Evolutionary conservation across 2,797 vertebrate species (phyloP).

Genomic region (Gallinago nigripennis): DNA sequence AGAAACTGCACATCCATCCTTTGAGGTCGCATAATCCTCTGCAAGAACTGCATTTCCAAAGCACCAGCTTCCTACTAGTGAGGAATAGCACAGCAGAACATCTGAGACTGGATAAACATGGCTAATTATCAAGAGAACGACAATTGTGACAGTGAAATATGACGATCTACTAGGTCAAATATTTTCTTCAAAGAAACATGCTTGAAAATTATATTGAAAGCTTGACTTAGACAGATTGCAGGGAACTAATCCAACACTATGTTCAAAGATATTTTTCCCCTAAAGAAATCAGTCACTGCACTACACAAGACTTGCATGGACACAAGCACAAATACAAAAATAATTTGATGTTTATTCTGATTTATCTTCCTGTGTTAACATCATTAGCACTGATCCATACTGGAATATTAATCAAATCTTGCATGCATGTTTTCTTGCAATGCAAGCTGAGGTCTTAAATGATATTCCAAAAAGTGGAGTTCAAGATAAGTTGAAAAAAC

Average conservation of each 20-base stretch:
- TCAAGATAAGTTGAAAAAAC: background rate
- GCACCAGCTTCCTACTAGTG: background rate
- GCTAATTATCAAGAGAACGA: conserved; percentile 39
- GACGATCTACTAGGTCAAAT: conserved; percentile 32
- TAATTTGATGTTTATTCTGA: background rate
- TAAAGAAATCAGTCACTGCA: conserved; percentile 31
- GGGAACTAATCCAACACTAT: conserved; percentile 10
- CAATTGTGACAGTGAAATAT: conserved; percentile 53
- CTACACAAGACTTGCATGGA: background rate
- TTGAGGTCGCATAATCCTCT: background rate
- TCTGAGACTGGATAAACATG: conserved; percentile 10
- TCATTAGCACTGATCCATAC: background rate
- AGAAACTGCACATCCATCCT: background rate
- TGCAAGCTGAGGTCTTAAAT: background rate
- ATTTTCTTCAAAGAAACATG: conserved; percentile 41
- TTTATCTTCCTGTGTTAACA: background rate
- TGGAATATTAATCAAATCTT: background rate
- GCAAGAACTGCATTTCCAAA: background rate
- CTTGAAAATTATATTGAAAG: conserved; percentile 32
- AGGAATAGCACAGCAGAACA: background rate
- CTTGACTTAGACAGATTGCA: conserved; percentile 45
- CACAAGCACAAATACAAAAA: background rate
- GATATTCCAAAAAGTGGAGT: background rate
- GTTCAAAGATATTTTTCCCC: conserved; percentile 25
- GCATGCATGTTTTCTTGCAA: background rate